Evolutionary conservation across 2,888 invertebrate species (phyloP), one percentile per base, ranked within the genome.

Genomic region (Amiota mariae): DNA sequence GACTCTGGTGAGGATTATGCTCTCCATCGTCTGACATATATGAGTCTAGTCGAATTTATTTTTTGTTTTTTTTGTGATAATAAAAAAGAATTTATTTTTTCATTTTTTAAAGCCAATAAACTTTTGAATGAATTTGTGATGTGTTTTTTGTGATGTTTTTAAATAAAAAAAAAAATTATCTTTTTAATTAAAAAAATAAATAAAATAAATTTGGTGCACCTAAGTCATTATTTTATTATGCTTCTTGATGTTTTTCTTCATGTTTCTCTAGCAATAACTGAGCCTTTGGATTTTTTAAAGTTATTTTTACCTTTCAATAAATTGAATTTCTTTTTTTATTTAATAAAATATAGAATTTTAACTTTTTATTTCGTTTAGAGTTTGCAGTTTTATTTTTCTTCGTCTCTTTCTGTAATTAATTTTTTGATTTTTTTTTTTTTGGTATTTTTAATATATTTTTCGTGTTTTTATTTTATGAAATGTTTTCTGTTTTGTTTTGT

Each of bases 371-470:
- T 64, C 24, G 63, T 61, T 77, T 71, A 46, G 24, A 47, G 63
- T 72, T 74, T 59, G 67, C 78, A 77, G 75, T 75, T 75, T 74
- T 79, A 77, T 79, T 83, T 79, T 75, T 83, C 83, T 85, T 83
- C 83, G 82, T 83, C 83, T 84, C 84, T 83, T 76, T 83, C 83
- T 83, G 83, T 77, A 84, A 84, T 76, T 81, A 68, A 68, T 20
- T 51, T 68, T 51, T 20, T 15, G 13, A 13, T 67, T 59, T 59
- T 67, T 67, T 49, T 48, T 15, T 66, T 2, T 46, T 64, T n/a
- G n/a, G n/a, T n/a, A n/a, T 24, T 24, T 24, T 64, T 64, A 49
- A n/a, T 36, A 63, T 10, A 63, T 36, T 36, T 49, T n/a, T 64
- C 47, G 47, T 10, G 1, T 67, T 8, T 63, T n/a, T 64, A 46